Evolutionary conservation across 2,888 invertebrate species (phyloP), one percentile per base, ranked within the genome.

Genomic region (Nemurella pictetii): DNA sequence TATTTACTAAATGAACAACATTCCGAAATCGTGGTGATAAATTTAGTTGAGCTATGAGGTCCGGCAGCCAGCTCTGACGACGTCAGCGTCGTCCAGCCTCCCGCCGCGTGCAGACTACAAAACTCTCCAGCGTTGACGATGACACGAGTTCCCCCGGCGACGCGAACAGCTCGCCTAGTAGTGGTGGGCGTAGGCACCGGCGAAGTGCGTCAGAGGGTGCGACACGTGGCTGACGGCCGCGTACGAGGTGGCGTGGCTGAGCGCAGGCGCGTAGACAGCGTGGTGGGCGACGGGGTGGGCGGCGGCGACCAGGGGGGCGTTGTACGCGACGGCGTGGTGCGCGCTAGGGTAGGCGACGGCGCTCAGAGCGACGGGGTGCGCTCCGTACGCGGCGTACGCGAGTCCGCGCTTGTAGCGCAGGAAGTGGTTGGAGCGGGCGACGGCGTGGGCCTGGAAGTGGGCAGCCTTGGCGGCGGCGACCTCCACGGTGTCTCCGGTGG

Each of bases 391-490:
- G 29, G 32, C 26, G 28, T 77, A 28, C 27, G 88, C 85, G 15
- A 75, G 82, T 81, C 85, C 29, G 87, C 87, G 35, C 87, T 87
- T 86, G 55, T 78, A 30, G 25, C 80, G 28, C n/a, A 27, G 55
- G 28, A 32, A n/a, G 30, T 72, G 25, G 26, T 55, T 25, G 80
- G 84, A 77, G 36, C 73, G 30, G 80, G 83, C 80, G 78, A 30
- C 27, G 30, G n/a, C 87, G 83, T 28, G 35, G 73, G 73, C 83
- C 27, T 28, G 88, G 80, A 88, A 88, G 82, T 86, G 90, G 15
- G 88, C 20, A 15, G 78, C 78, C 29, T 78, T 78, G 82, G 82
- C 20, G 28, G 85, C 84, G 32, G 55, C 78, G 0, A 92, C 78
- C 78, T 78, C 78, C 5, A 78, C 29, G 78, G 78, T 78, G 78